Base-by-base conservation (phyloP, 2,113 vertebrate species). In the Aepyceros melampus region DNA sequence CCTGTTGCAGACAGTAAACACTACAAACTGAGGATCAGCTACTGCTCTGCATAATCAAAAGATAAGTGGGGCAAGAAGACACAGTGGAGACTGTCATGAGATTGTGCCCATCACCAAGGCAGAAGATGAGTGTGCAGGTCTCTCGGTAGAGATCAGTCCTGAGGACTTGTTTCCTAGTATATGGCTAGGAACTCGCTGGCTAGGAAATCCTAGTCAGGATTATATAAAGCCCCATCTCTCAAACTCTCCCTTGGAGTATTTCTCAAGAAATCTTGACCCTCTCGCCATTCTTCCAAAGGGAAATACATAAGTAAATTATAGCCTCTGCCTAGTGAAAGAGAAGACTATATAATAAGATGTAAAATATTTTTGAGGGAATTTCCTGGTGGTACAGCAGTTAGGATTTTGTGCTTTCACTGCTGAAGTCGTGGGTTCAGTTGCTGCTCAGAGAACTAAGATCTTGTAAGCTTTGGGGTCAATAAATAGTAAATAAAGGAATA, bases 11-110 rank as follows among this genome's bases (percentile, higher is more conserved):
- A 98, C 71, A 97, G 94, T 98, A 99, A 99, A 98, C 98, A 98
- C 85, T 95, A 98, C 33, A 99, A 87, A 98, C 99, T 51, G 98
- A 97, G 97, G 87, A 98, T 99, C 99, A 99, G 99, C 99, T 97
- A 45, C 96, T 98, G 98, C 94, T 98, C 67, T 45, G 88, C 85
- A 98, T 92, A 98, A 98, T 97, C 97, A 97, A 95, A 91, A 91
- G 8, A 43, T 55, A 82, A 51, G 27, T 60, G 13, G 19, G 23
- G 78, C 43, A 95, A 74, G 91, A 86, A 98, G 87, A 96, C 36
- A 17, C 51, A 91, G 0, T 0, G 0, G 60, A 45, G 16, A 60
- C 43, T 95, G 56, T 96, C 97, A 95, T 27, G 4, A 53, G 13
- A 93, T 58, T 58, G 0, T 36, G 95, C 71, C 79, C 94, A 76